These are phyloP conservation scores for Phoebastria nigripes DNA, from an alignment of 2,797 vertebrate genomes.

Conservation along the genomic window DNA sequence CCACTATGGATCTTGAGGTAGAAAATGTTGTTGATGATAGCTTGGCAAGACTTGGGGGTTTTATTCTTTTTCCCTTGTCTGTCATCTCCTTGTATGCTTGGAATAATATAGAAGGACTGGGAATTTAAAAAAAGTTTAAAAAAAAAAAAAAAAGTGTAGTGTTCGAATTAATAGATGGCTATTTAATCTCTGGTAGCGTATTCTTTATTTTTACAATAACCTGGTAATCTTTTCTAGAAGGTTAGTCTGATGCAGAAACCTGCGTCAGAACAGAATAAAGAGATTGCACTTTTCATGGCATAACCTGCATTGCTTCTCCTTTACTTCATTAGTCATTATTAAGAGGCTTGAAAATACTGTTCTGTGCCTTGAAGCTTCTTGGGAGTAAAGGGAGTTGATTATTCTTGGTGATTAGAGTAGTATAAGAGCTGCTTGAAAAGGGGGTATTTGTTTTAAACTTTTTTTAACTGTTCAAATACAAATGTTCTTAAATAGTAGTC, in stretches of 20 bases:
- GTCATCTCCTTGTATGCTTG: fast-evolving
- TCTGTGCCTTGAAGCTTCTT: not conserved
- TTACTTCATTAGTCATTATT: not conserved
- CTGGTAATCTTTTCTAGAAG: not conserved
- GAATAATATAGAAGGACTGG: not conserved
- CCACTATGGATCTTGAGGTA: not conserved
- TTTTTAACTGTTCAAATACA: not conserved
- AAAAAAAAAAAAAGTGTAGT: not conserved
- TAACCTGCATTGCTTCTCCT: not conserved
- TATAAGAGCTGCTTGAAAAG: not conserved
- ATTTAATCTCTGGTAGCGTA: not conserved
- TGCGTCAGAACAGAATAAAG: not conserved
- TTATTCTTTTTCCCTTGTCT: not conserved
- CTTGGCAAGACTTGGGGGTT: not conserved
- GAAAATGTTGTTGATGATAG: not conserved
- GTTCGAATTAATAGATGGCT: fast-evolving
- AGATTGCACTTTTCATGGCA: not conserved
- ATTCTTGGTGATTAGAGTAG: not conserved
- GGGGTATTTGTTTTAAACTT: not conserved
- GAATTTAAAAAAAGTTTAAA: not conserved
- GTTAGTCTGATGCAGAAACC: not conserved
- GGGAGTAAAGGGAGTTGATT: not conserved
- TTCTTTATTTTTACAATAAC: not conserved
- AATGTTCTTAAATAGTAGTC: not conserved
- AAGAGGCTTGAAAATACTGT: not conserved